Evolutionary conservation across 2,888 invertebrate genomes (phyloP).

Genomic region (Clitarchus hookeri): DNA sequence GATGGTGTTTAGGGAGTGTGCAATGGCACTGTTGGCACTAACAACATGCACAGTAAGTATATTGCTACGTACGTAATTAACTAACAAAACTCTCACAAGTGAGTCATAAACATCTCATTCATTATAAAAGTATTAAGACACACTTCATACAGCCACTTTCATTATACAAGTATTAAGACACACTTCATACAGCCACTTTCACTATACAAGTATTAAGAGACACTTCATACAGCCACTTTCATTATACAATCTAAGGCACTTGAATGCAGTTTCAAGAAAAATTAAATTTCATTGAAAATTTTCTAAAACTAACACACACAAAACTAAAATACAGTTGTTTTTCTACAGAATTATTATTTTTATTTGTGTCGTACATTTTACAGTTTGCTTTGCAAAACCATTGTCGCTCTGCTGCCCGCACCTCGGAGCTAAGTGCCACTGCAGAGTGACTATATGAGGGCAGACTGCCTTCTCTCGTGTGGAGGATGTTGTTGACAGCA

Average conservation of each 20-base stretch:
- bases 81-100: background rate
- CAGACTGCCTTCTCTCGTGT: too few relatives aligned
- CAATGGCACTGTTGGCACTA: too few relatives aligned
- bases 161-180: background rate
- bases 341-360: too few relatives aligned
- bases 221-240: background rate
- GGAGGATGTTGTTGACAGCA: too few relatives aligned
- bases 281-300: background rate
- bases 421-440: too few relatives aligned
- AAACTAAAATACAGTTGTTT: too few relatives aligned
- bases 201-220: background rate
- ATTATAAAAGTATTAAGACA: background rate
- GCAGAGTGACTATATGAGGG: too few relatives aligned
- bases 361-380: too few relatives aligned
- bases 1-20: background rate
- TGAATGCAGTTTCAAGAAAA: constrained; percentile 11
- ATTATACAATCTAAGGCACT: background rate
- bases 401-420: too few relatives aligned
- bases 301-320: background rate
- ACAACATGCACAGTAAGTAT: background rate
- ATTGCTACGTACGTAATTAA: background rate
- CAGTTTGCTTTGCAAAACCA: too few relatives aligned
- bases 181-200: background rate
- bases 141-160: background rate
- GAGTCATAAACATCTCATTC: too few relatives aligned